Evolutionary conservation across 2,888 invertebrate species (phyloP).

Genomic region (Baccha elongata): DNA sequence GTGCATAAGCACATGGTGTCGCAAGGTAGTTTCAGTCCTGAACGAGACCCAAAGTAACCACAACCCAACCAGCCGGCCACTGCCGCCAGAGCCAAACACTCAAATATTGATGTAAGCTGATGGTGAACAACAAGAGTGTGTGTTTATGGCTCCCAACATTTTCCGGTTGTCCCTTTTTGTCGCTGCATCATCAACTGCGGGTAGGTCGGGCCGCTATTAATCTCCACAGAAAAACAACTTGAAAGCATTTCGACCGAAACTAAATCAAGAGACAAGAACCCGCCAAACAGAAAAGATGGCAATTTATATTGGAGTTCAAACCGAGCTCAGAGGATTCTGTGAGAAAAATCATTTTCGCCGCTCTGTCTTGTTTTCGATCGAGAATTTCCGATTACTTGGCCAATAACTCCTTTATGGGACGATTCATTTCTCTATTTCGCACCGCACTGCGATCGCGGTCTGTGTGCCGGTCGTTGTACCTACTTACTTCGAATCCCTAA

Average conservation of each 20-base stretch:
- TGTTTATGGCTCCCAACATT: slow-evolving; percentile 45
- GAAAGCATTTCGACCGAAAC: slow-evolving; percentile 72
- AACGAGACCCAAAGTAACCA: slow-evolving; percentile 34
- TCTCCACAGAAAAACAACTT: slow-evolving; percentile 71
- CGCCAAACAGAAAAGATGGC: slow-evolving; percentile 58
- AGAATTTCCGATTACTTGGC: slow-evolving; percentile 71
- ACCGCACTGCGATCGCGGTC: slow-evolving; percentile 7
- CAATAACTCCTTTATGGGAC: slow-evolving; percentile 68
- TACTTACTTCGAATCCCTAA: slow-evolving; percentile 19
- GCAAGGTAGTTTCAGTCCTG: slow-evolving; percentile 53
- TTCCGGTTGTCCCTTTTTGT: slow-evolving; percentile 67
- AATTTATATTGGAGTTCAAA: slow-evolving; percentile 54
- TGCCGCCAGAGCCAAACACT: not conserved
- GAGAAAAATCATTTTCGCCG: slow-evolving; percentile 73
- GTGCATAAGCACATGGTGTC: slow-evolving; percentile 71
- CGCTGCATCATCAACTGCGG: slow-evolving; percentile 45
- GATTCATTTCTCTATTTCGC: slow-evolving; percentile 71
- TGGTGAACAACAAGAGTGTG: slow-evolving; percentile 11
- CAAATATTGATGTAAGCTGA: slow-evolving; percentile 5
- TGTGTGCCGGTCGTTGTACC: not conserved
- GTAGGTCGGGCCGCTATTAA: slow-evolving; percentile 58
- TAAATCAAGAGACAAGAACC: slow-evolving; percentile 70
- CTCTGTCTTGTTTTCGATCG: slow-evolving; percentile 67
- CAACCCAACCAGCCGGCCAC: slow-evolving; percentile 6
- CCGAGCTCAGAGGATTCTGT: slow-evolving; percentile 36